Evolutionary conservation across 2,888 invertebrate species (phyloP), one percentile per base, ranked within the genome.

Genomic region (Caenorhabditis uteleia): DNA sequence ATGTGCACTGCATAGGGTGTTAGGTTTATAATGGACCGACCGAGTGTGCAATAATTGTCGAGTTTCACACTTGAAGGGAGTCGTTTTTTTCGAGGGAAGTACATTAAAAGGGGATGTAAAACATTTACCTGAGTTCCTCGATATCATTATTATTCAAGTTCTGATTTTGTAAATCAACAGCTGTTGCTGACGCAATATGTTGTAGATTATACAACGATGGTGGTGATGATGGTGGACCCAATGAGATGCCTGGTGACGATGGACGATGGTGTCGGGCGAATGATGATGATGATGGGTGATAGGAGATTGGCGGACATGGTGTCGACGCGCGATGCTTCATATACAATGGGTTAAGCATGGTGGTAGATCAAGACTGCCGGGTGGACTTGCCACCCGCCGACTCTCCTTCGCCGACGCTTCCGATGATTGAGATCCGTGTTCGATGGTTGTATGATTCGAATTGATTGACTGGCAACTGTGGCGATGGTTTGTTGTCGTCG

Each of bases 51-150:
- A n/a, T n/a, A n/a, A n/a, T n/a, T n/a, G n/a, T n/a, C n/a, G n/a
- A n/a, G n/a, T n/a, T n/a, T n/a, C n/a, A n/a, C n/a, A n/a, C n/a
- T n/a, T n/a, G n/a, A n/a, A n/a, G n/a, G n/a, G n/a, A n/a, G n/a
- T n/a, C n/a, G n/a, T n/a, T n/a, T n/a, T n/a, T n/a, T n/a, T n/a
- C n/a, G n/a, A n/a, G n/a, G n/a, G n/a, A n/a, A n/a, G n/a, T n/a
- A n/a, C n/a, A n/a, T n/a, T n/a, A n/a, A n/a, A n/a, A n/a, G n/a
- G n/a, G n/a, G n/a, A n/a, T n/a, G n/a, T n/a, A n/a, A n/a, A n/a
- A n/a, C n/a, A n/a, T n/a, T n/a, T 38, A 73, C 73, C 73, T 73
- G 33, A 74, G 50, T 31, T 74, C 74, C 40, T 64, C 69, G 12
- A 69, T 43, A 48, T 62, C 62, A 21, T 62, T 51, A 6, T 40